phyloP scores from a whole-genome alignment of 2,888 invertebrate species.

The Leptinotarsa rubiginosa region DNA sequence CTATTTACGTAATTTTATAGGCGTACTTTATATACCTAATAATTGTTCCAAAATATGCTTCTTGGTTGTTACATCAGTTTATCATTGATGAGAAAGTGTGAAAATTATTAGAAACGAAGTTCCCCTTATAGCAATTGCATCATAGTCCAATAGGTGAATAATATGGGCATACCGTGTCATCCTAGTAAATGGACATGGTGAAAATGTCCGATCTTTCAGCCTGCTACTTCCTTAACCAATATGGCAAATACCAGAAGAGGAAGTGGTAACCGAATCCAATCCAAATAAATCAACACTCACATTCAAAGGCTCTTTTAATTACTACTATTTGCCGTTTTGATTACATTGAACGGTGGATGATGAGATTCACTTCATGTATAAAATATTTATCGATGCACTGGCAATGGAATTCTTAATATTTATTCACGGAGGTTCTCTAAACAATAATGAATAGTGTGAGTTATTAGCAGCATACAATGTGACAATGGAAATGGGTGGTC shows the following conservation, averaged over 20 bases:
- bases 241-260: slow-evolving; percentile 1
- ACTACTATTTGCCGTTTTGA: neutral
- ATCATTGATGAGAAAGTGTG: too few relatives aligned
- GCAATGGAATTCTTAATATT: neutral
- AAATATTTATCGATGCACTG: neutral
- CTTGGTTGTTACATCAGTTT: too few relatives aligned
- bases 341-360: neutral
- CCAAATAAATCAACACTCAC: neutral
- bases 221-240: neutral
- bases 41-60: too few relatives aligned
- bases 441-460: neutral
- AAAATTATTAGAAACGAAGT: too few relatives aligned
- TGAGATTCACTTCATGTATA: neutral
- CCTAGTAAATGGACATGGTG: neutral
- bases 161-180: neutral
- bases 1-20: too few relatives aligned
- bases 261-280: neutral
- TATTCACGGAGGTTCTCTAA: neutral
- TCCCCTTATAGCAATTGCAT: neutral
- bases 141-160: neutral
- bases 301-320: neutral
- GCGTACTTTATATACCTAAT: too few relatives aligned
- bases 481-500: neutral
- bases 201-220: neutral
- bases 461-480: neutral